Percentiles rank a stretch among this genome's conserved stretches.
Conservation (phyloP, 1,140 invertebrate genomes). For the Phocides pigmalion region DNA sequence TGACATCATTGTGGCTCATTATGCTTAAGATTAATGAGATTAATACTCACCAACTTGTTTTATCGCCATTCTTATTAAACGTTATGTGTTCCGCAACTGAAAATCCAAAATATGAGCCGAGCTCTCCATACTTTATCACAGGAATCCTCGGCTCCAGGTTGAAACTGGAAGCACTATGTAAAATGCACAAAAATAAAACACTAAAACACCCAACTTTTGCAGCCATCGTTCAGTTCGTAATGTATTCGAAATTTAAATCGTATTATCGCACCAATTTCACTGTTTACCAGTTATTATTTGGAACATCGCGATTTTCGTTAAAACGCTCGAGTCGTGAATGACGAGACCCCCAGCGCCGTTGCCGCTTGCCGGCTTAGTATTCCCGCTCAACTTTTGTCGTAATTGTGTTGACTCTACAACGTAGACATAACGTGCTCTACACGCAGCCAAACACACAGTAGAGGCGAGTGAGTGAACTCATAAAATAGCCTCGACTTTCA, state of each 20-base stretch:
- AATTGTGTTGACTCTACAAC: slow-evolving; percentile 54
- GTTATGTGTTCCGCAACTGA: slow-evolving; percentile 93
- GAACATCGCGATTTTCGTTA: slow-evolving; percentile 76
- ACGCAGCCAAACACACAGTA: slow-evolving; percentile 45
- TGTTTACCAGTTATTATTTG: slow-evolving; percentile 67
- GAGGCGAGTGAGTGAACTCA: slow-evolving; percentile 65
- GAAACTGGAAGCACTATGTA: slow-evolving; percentile 84
- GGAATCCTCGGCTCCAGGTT: slow-evolving; percentile 94
- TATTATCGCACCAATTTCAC: slow-evolving; percentile 63
- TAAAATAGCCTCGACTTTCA: slow-evolving; percentile 52
- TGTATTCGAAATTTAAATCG: slow-evolving; percentile 53
- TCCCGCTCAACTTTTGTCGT: slow-evolving; percentile 61
- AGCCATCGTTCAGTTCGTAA: slow-evolving; percentile 69
- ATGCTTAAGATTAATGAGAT: slow-evolving; percentile 45
- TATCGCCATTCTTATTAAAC: slow-evolving; percentile 67
- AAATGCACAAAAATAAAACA: slow-evolving; percentile 77
- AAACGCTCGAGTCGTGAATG: slow-evolving; percentile 41
- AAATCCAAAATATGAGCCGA: slow-evolving; percentile 93
- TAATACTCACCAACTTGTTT: slow-evolving; percentile 86
- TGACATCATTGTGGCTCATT: slow-evolving; percentile 71
- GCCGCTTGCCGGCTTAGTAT: slow-evolving; percentile 75
- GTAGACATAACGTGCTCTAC: slow-evolving; percentile 55
- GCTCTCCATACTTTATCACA: slow-evolving; percentile 89
- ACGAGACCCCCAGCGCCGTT: slow-evolving; percentile 69
- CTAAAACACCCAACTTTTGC: slow-evolving; percentile 54